A percentile compares a stretch with the other conserved stretches of the same genome.
These are phyloP conservation scores for Thermophis baileyi DNA, from an alignment of 2,113 vertebrate species.

Conservation along the genomic window DNA sequence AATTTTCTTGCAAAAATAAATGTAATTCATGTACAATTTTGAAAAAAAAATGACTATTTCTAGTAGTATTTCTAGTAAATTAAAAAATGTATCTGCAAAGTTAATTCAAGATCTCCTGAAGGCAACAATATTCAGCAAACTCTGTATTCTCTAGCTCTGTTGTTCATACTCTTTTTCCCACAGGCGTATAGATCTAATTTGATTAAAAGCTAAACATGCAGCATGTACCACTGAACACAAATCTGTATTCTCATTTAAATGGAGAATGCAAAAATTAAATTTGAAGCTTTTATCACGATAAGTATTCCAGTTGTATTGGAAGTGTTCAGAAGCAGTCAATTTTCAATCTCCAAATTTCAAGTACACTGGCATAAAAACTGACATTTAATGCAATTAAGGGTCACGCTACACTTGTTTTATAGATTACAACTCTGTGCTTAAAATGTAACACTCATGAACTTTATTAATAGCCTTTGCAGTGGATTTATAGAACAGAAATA, in stretches of 20 bases:
- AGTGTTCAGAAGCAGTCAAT: background rate
- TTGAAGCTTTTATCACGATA: background rate
- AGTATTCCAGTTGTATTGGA: background rate
- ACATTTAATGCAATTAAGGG: constrained; percentile 11
- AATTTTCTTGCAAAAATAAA: background rate
- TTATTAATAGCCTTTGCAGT: background rate
- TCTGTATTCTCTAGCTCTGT: background rate
- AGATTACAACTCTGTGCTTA: background rate
- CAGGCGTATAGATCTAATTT: background rate
- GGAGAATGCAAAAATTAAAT: background rate
- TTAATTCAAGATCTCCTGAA: background rate
- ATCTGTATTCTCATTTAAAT: background rate
- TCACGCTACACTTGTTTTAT: background rate
- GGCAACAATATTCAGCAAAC: background rate
- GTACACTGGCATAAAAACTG: background rate
- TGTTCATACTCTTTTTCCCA: background rate
- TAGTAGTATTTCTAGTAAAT: background rate
- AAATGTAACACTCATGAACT: background rate
- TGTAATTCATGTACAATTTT: background rate
- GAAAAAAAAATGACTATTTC: background rate
- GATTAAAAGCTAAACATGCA: background rate
- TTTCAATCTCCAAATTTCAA: background rate
- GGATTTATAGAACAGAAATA: background rate
- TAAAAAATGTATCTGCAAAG: background rate
- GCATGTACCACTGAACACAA: background rate